Evolutionary conservation across 2,113 vertebrate species (phyloP), one percentile per base, ranked within the genome.

Genomic region (Garra rufa): DNA sequence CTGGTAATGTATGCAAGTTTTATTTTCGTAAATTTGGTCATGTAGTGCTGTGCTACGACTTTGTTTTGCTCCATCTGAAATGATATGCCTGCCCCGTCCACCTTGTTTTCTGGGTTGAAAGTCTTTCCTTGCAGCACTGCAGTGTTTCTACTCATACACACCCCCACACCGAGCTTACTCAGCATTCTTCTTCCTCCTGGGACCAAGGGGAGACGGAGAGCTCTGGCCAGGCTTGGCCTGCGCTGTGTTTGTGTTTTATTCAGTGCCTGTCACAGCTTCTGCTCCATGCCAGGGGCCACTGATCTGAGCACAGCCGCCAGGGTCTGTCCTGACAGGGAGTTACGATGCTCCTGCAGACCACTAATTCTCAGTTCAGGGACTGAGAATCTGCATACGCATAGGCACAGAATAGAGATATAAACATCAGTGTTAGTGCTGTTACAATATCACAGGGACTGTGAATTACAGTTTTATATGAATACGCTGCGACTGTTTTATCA

Each of bases 41-140:
- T 57, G 19, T 21, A 61, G 30, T 48, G n/a, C 73, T 81, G 28
- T 71, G 43, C 63, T 38, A 34, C 28, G 2, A 26, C 52, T 67
- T 8, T 44, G 55, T 63, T 70, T 63, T 63, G 44, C 30, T 74
- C n/a, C 85, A 76, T 21, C 43, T 69, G 76, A 81, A 83, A 81
- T 61, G 24, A 34, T 81, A 13, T 67, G 38, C 46, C 76, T 78
- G 67, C 82, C 89, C 87, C 71, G 85, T 89, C 83, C 86, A 85
- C 57, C 50, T 44, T 86, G 80, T 63, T 85, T 91, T 86, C 87
- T 87, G 46, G 74, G 74, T 86, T 91, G 78, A 86, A 76, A 87
- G 85, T 89, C 70, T 88, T 86, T 91, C 87, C 86, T 87, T 90
- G 89, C 88, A 92, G 91, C 88, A 92, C 91, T 93, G 93, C 93